Percentiles rank a stretch among this genome's conserved stretches.
Conservation (phyloP, 2,113 vertebrate genomes). For the Setophaga kirtlandii region DNA sequence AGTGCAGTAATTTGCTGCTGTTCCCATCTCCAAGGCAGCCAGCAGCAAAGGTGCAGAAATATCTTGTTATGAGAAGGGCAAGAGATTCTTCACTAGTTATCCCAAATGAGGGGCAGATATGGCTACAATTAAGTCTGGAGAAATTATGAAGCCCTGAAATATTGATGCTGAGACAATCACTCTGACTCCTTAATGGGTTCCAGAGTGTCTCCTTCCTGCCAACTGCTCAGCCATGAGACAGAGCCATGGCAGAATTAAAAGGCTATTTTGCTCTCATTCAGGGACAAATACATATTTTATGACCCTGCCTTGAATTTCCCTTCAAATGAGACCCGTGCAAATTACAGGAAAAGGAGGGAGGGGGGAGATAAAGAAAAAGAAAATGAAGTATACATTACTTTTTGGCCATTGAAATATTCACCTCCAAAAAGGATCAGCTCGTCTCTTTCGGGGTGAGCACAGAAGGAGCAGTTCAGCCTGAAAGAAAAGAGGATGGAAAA, state of each 20-base stretch:
- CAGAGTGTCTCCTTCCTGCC: background rate
- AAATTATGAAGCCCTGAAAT: conserved; percentile 50
- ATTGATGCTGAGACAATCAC: conserved; percentile 37
- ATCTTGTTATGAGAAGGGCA: background rate
- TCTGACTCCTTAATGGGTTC: conserved; percentile 36
- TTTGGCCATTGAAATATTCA: conserved; percentile 97
- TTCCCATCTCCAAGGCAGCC: background rate
- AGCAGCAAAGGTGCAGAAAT: background rate
- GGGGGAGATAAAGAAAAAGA: conserved; percentile 1
- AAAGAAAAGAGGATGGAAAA: background rate
- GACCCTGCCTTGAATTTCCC: conserved; percentile 3
- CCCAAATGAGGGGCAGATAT: conserved; percentile 10
- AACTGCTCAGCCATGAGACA: background rate
- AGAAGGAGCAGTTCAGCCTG: conserved; percentile 89
- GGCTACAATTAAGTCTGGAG: conserved; percentile 25
- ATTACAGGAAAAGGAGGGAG: background rate
- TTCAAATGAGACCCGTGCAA: conserved; percentile 23
- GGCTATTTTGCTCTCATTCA: conserved; percentile 53
- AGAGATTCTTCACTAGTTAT: background rate
- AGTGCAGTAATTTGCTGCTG: background rate
- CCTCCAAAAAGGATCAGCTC: conserved; percentile 97
- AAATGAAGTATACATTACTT: conserved; percentile 84
- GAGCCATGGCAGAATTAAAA: conserved; percentile 15
- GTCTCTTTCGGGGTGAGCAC: conserved; percentile 90
- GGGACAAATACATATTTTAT: conserved; percentile 17